Conservation (phyloP, 2,113 vertebrate genomes). For the Spermophilus dauricus region DNA sequence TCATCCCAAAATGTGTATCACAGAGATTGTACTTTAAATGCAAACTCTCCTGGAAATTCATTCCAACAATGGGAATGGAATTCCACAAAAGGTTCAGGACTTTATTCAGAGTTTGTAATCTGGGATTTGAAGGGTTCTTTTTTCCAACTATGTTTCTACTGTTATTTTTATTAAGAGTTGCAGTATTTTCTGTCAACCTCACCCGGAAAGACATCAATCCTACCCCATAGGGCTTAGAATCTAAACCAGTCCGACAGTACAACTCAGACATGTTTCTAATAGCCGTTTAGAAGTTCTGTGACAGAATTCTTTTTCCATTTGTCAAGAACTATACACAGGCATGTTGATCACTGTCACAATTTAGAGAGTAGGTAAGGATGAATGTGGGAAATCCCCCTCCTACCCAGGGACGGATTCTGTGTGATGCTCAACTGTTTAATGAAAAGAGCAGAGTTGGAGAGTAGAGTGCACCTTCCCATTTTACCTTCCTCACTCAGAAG, state of each 20-base stretch:
- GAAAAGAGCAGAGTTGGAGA: neutral
- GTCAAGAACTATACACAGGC: slow-evolving; percentile 50
- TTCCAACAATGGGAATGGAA: neutral
- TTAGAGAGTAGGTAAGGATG: slow-evolving; percentile 31
- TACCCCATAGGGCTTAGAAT: neutral
- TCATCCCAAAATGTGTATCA: slow-evolving; percentile 24
- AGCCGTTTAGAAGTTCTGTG: slow-evolving; percentile 23
- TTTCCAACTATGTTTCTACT: neutral
- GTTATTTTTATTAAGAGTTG: slow-evolving; percentile 57
- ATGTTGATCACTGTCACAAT: slow-evolving; percentile 65
- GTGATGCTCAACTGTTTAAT: neutral
- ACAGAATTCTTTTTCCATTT: slow-evolving; percentile 61
- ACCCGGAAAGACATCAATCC: slow-evolving; percentile 39
- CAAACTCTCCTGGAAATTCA: neutral
- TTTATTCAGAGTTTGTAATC: neutral
- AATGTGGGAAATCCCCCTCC: neutral
- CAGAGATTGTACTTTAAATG: slow-evolving; percentile 52
- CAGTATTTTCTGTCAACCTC: slow-evolving; percentile 21
- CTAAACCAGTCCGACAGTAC: slow-evolving; percentile 32
- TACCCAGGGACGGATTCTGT: neutral
- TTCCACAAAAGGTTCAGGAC: neutral
- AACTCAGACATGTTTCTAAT: slow-evolving; percentile 49
- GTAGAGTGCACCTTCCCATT: neutral
- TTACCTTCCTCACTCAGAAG: neutral
- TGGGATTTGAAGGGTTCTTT: neutral